These are phyloP conservation scores for Tipula lateralis DNA, from an alignment of 2,888 invertebrate species.

Conservation along the genomic window DNA sequence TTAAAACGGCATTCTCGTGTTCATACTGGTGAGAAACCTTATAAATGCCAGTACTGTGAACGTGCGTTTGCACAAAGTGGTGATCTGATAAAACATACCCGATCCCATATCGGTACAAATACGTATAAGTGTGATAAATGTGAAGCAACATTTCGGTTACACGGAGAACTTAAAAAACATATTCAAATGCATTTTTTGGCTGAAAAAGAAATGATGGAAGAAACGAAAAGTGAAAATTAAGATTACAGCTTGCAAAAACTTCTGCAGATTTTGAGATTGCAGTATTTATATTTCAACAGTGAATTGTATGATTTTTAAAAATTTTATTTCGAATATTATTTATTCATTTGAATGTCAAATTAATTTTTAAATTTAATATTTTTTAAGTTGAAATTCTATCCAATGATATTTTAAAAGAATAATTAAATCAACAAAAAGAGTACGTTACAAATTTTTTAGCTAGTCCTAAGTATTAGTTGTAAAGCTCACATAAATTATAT, in stretches of 20 bases:
- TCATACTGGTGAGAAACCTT: slow-evolving; percentile 46
- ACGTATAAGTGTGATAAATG: slow-evolving; percentile 51
- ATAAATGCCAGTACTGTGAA: slow-evolving; percentile 53
- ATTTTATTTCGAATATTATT: too few species aligned
- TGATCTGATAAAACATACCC: slow-evolving; percentile 54
- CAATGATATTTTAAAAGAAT: too few species aligned
- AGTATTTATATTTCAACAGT: too few species aligned
- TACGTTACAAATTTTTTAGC: too few species aligned
- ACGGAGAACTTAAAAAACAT: slow-evolving; percentile 39
- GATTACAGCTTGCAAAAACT: neutral
- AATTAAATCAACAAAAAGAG: too few species aligned
- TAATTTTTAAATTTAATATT: too few species aligned
- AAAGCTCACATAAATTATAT: too few species aligned
- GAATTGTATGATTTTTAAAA: too few species aligned
- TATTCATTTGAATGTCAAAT: too few species aligned
- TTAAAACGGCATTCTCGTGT: slow-evolving; percentile 51
- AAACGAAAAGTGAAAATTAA: slow-evolving; percentile 1
- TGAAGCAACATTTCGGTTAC: slow-evolving; percentile 39
- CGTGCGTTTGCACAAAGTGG: slow-evolving; percentile 56
- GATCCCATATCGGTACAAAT: slow-evolving; percentile 54
- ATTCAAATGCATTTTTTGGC: slow-evolving; percentile 38
- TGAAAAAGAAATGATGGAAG: neutral
- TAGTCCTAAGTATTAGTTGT: too few species aligned
- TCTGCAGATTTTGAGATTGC: too few species aligned
- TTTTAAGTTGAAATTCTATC: too few species aligned